Evolutionary conservation across 2,888 invertebrate species (phyloP), one percentile per base, ranked within the genome.

Genomic region (Spatulosminthurus flaviceps): DNA sequence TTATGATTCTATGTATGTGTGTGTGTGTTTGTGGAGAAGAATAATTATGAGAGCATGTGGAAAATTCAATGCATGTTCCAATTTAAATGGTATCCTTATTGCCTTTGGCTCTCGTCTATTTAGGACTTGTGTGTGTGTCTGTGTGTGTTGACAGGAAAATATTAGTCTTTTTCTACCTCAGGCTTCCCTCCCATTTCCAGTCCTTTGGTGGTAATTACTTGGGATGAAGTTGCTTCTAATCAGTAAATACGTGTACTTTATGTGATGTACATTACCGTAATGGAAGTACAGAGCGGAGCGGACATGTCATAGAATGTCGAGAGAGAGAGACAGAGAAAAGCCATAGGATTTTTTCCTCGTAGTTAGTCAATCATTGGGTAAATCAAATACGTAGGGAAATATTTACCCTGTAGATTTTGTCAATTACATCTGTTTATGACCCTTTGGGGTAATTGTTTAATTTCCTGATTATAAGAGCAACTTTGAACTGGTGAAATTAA

Each of bases 391-490:
- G 51, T 51, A 51, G n/a, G 16, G 51, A 51, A 13, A 51, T 51
- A 51, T 51, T 51, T 51, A 51, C 16, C 19, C 5, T 11, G 51
- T 51, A 51, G 16, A 51, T n/a, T 19, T 19, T 13, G 16, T 51
- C 51, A 51, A 51, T 51, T 13, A n/a, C 16, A 2, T 2, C 51
- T 51, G 51, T 51, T 51, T 51, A 51, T n/a, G 51, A n/a, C 51
- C n/a, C 9, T 51, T 19, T 51, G 2, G 5, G 16, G 16, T 51
- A 51, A 51, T 51, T 51, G 51, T 64, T 64, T 64, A 64, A 64
- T 64, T 64, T 64, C 64, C 64, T 64, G 64, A 64, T 64, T 64
- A 64, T 19, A 51, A 51, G 16, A 19, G 51, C 2, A 51, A 5
- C 51, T 51, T 64, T 24, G 24, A 64, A 64, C 2, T 24, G 24